A percentile compares a stretch with the other conserved stretches of the same genome.
Evolutionary conservation across 2,888 invertebrate species (phyloP).

Genomic region (Erannis defoliaria): DNA sequence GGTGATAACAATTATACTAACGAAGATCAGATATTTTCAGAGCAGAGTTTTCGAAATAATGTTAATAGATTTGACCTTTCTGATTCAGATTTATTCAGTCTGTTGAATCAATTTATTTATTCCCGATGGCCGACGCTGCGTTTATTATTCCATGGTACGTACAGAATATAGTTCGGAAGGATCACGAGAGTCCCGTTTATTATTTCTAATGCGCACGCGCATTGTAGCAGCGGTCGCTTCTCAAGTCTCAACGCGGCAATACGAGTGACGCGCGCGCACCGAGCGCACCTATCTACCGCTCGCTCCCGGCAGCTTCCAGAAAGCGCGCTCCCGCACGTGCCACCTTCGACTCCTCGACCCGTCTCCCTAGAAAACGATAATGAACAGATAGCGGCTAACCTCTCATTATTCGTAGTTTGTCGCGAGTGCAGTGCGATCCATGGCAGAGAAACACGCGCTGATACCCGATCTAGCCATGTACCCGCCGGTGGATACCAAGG

Average conservation of each 20-base stretch:
- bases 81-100: conserved; percentile 5
- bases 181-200: conserved; percentile 20
- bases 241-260: conserved; percentile 46
- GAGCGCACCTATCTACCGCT: conserved; percentile 32
- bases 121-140: conserved; percentile 1
- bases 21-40: not conserved
- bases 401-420: conserved; percentile 48
- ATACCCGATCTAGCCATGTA: conserved; percentile 74
- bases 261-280: conserved; percentile 49
- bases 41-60: not conserved
- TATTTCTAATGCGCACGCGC: conserved; percentile 48
- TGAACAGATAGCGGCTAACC: conserved; percentile 69
- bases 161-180: conserved; percentile 7
- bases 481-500: conserved; percentile 72
- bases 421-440: conserved; percentile 70
- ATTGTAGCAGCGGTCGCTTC: conserved; percentile 36
- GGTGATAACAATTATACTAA: conserved; percentile 3
- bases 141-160: not conserved
- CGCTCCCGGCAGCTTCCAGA: conserved; percentile 61
- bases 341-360: conserved; percentile 47
- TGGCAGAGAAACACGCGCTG: conserved; percentile 77
- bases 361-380: conserved; percentile 68
- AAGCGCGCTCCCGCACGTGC: conserved; percentile 60
- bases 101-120: conserved; percentile 3
- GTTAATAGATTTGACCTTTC: conserved; percentile 2